These are phyloP conservation scores for Phanerotoma sp. DNA, from an alignment of 2,888 invertebrate genomes.

Conservation along the genomic window DNA sequence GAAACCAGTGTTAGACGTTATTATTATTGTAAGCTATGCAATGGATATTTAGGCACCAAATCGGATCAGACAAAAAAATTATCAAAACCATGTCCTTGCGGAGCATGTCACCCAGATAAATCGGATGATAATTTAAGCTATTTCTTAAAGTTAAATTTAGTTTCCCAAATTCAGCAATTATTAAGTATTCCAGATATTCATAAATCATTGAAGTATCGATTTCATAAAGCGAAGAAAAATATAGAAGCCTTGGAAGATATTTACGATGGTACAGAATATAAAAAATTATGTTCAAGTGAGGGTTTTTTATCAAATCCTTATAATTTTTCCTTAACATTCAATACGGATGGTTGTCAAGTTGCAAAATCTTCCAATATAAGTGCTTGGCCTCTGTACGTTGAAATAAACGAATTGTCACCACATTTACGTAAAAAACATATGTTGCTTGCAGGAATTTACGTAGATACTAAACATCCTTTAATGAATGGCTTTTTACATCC, in stretches of 20 bases:
- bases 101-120: no score
- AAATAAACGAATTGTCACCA: constrained; percentile 30
- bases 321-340: constrained; percentile 24
- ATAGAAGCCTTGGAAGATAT: neutral
- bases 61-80: neutral
- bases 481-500: constrained; percentile 12
- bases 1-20: neutral
- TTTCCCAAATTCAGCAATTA: no score
- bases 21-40: neutral
- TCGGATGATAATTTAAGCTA: no score
- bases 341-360: constrained; percentile 20
- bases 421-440: constrained; percentile 24
- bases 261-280: no score
- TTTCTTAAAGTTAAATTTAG: no score
- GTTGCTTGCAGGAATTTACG: constrained; percentile 16
- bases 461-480: constrained; percentile 12
- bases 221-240: no score
- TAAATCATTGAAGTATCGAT: no score
- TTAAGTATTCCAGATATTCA: no score
- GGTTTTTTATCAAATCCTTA: constrained; percentile 5
- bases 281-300: neutral
- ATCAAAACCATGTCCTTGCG: no score
- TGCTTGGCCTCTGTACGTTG: constrained; percentile 26
- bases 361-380: constrained; percentile 17
- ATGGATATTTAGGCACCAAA: neutral